These are phyloP conservation scores for Falco biarmicus DNA, from an alignment of 2,797 vertebrate genomes.

Conservation along the genomic window DNA sequence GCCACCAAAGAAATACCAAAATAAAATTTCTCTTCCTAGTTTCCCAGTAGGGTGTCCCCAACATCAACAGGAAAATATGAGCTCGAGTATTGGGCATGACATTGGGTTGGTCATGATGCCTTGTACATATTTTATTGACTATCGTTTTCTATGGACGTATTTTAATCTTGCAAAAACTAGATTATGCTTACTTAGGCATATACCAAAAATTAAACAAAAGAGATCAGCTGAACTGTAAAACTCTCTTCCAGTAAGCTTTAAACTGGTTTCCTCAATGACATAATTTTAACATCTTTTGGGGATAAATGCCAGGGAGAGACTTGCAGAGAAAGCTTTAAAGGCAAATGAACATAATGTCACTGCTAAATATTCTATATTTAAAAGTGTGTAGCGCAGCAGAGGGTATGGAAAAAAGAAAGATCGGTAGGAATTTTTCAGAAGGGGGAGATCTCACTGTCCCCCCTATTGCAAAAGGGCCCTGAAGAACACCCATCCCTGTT, in stretches of 20 bases:
- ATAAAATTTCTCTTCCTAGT: not conserved
- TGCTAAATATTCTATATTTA: not conserved
- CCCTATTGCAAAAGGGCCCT: not conserved
- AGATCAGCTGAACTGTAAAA: not conserved
- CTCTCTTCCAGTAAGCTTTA: constrained; percentile 23
- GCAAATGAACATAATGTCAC: not conserved
- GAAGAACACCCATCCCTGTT: not conserved
- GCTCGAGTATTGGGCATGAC: not conserved
- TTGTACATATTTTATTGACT: not conserved
- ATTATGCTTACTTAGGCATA: constrained; percentile 21
- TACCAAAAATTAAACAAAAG: constrained; percentile 15
- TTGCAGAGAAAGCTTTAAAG: constrained; percentile 7
- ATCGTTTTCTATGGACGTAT: not conserved
- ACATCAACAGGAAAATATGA: not conserved
- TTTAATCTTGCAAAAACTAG: not conserved
- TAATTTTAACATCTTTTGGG: constrained; percentile 3
- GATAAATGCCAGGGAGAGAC: not conserved
- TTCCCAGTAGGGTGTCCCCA: not conserved
- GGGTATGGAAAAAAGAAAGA: not conserved
- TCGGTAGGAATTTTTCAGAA: not conserved
- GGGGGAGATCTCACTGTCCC: not conserved
- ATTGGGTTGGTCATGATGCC: not conserved
- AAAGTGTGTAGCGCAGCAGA: not conserved
- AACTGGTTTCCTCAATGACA: not conserved
- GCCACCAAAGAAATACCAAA: not conserved